phyloP scores from a whole-genome alignment of 2,888 invertebrate species.

The Drosophila kokeensis region DNA sequence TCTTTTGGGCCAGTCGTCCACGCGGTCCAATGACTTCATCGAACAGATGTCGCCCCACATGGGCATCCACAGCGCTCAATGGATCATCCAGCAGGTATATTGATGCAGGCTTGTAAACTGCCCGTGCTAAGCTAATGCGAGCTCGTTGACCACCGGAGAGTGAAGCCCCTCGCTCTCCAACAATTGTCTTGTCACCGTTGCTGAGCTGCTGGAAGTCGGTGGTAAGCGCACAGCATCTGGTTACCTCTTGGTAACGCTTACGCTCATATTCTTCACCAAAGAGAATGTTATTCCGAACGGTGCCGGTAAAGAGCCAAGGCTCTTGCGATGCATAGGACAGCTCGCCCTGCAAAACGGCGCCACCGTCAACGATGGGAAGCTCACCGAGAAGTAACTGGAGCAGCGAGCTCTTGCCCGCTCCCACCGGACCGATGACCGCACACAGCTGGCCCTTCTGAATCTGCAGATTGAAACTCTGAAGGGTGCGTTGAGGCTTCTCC shows the following conservation, averaged over 20 bases:
- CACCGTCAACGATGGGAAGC: conserved; percentile 86
- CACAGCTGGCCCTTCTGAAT: conserved; percentile 89
- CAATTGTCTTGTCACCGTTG: conserved; percentile 89
- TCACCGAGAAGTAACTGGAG: conserved; percentile 88
- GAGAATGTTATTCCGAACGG: conserved; percentile 90
- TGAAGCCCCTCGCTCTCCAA: conserved; percentile 90
- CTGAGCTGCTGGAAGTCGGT: conserved; percentile 87
- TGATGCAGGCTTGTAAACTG: conserved; percentile 90
- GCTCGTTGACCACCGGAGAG: conserved; percentile 92
- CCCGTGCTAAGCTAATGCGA: conserved; percentile 89
- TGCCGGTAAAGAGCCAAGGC: conserved; percentile 89
- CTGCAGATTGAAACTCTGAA: conserved; percentile 87
- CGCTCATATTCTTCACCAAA: conserved; percentile 89
- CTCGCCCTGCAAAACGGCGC: conserved; percentile 86
- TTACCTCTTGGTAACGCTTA: conserved; percentile 88
- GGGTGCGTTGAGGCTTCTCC: conserved; percentile 86
- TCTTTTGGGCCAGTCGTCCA: conserved; percentile 86
- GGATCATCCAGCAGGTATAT: conserved; percentile 93
- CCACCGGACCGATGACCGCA: conserved; percentile 95
- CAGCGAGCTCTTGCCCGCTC: conserved; percentile 90
- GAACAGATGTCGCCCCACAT: conserved; percentile 91
- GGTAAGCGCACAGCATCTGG: conserved; percentile 83
- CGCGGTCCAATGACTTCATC: conserved; percentile 88
- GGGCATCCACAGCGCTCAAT: conserved; percentile 91
- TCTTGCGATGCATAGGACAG: conserved; percentile 89